A percentile compares a stretch with the other conserved stretches of the same genome.
phyloP scores from a whole-genome alignment of 2,888 invertebrate species.

The Mantis religiosa region DNA sequence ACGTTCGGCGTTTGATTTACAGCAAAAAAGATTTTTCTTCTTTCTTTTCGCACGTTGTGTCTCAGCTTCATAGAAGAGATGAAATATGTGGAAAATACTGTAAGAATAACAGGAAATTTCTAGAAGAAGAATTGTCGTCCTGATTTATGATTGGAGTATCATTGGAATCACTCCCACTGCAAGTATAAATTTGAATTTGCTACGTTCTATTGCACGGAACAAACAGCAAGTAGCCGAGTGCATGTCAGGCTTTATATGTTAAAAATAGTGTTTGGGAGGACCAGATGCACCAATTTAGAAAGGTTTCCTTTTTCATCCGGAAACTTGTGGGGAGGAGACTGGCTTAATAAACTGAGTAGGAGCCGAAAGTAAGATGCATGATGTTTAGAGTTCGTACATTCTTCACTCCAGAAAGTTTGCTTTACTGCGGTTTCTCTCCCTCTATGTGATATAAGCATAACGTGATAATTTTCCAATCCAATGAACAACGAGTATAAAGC shows the following conservation, averaged over 20 bases:
- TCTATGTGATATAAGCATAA: background rate
- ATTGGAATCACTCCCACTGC: background rate
- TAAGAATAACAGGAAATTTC: background rate
- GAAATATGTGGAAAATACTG: background rate
- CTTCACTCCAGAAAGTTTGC: background rate
- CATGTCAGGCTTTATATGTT: background rate
- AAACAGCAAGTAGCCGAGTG: background rate
- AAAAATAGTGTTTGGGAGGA: background rate
- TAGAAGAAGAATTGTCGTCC: background rate
- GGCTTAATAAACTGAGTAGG: background rate
- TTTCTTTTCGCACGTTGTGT: background rate
- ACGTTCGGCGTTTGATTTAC: background rate
- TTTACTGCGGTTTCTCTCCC: background rate
- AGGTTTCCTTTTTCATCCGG: background rate
- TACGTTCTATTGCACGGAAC: background rate
- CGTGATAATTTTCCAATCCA: too few relatives aligned
- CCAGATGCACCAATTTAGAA: background rate
- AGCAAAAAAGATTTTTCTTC: background rate
- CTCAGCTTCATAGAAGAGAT: background rate
- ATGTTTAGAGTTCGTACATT: background rate
- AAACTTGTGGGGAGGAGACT: background rate
- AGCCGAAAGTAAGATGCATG: background rate
- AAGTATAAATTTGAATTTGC: background rate
- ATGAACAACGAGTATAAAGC: too few relatives aligned
- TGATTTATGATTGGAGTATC: background rate